Evolutionary conservation across 2,888 invertebrate genomes (phyloP), one percentile per base, ranked within the genome.

Genomic region (Andrena hattorfiana): DNA sequence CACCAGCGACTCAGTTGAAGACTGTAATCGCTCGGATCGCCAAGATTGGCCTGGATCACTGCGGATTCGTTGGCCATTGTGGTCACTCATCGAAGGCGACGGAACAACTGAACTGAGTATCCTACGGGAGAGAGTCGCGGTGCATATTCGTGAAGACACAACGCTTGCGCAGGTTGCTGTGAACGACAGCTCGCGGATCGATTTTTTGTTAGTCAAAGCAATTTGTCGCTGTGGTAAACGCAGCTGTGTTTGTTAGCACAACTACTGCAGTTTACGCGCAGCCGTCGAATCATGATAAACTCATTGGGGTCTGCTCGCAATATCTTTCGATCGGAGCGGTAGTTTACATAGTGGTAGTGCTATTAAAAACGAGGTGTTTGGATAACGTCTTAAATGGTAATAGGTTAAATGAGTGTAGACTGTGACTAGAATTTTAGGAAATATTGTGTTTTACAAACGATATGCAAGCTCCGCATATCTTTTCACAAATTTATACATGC

Each of bases 1-100:
- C 77, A 48, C 83, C 84, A 87, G 2, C 87, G 85, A 64, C 83
- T 87, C 23, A 89, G 23, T 16, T 83, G 79, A 0, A 90, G 51
- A 28, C 56, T 56, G 23, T 56, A 56, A 23, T 56, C 56, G 26
- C 56, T 56, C 56, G 1, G 26, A 13, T 23, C 23, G 8, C 23
- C 5, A 4, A 26, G 23, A 16, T 13, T 42, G 13, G 42, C 4
- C 56, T 26, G 23, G 26, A 8, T 20, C 3, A 3, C 26, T 4
- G 10, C 26, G 23, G 20, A 56, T 13, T 20, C 26, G 8, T 26
- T 20, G 56, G 56, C 1, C 56, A 56, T 56, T 4, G 60, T 56
- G n/a, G 2, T 16, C 2, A n/a, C 13, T 23, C 32, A 8, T 32
- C 23, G 20, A 59, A 13, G 42, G 30, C 30, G 23, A 1, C 8